Base-by-base conservation (phyloP, 2,797 vertebrate species). In the Iguana delicatissima region DNA sequence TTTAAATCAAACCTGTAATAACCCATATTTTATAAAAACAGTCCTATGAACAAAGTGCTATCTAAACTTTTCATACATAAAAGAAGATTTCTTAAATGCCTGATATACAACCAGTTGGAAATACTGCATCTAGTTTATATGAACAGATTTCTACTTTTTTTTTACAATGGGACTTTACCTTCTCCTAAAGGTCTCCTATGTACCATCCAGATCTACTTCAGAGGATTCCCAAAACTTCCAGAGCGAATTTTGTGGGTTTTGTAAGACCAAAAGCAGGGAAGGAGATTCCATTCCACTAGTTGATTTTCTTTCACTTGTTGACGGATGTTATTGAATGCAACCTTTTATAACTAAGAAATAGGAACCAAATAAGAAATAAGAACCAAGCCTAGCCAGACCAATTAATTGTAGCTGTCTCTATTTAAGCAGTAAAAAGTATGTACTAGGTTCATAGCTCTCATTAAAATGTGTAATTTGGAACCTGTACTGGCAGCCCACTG, bases 401-500 rank as follows among this genome's bases (percentile, higher is more conserved):
- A 16, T 29, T n/a, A 57, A 55, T n/a, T n/a, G 14, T 81, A 57
- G 26, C 7, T 55, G 26, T 81, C 62, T 52, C 46, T 87, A 13
- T 22, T 92, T 94, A 92, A 64, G 86, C 83, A 88, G 94, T 42
- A 83, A 94, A 32, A 89, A 38, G 38, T 80, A 29, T 55, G n/a
- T 50, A 87, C 4, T 84, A 26, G n/a, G 90, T 72, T 84, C 92
- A 83, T 14, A 29, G 0, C 0, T 72, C 29, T 84, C 26, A 6
- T 90, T 91, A 80, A 86, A 91, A 74, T 29, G 86, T 69, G 57
- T 80, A 18, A 85, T 57, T 91, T 64, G 74, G 84, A 85, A 80
- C 38, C 29, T 85, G 80, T 55, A 84, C 42, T 89, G 89, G 46
- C 46, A 22, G 29, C 55, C n/a, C 29, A 6, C 52, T n/a, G 55